phyloP scores from a whole-genome alignment of 2,888 invertebrate genomes.

The Microplitis deprimator region DNA sequence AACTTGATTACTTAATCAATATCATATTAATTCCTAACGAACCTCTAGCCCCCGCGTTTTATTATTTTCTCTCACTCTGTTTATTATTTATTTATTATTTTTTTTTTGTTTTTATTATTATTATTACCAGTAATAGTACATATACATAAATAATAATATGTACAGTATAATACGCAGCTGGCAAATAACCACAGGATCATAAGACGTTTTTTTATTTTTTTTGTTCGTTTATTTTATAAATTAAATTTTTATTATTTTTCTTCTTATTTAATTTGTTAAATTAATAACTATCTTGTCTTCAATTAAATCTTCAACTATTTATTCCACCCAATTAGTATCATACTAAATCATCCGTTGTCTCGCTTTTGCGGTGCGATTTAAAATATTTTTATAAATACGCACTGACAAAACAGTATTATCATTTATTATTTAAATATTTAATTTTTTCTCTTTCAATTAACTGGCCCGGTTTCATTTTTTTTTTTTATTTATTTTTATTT shows the following conservation, averaged over 20 bases:
- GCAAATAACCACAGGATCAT: conserved; percentile 49
- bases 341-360: neutral
- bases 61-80: neutral
- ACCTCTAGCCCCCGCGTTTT: conserved; percentile 12
- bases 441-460: neutral
- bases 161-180: conserved; percentile 54
- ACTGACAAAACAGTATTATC: neutral
- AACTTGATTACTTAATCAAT: conserved; percentile 19
- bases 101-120: conserved; percentile 36
- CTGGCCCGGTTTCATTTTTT: conserved; percentile 36
- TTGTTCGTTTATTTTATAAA: conserved; percentile 24
- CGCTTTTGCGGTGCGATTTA: too few species aligned
- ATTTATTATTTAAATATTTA: conserved; percentile 2
- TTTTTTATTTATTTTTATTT: conserved; percentile 23
- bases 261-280: conserved; percentile 18
- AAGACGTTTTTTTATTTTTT: conserved; percentile 43
- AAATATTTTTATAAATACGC: neutral
- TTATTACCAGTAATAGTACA: conserved; percentile 47
- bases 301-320: neutral
- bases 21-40: conserved; percentile 21
- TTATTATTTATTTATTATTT: conserved; percentile 9
- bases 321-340: neutral
- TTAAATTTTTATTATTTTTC: conserved; percentile 21
- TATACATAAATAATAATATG: conserved; percentile 59
- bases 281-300: conserved; percentile 19